phyloP scores from a whole-genome alignment of 2,797 vertebrate species.

The Luscinia megarhynchos region DNA sequence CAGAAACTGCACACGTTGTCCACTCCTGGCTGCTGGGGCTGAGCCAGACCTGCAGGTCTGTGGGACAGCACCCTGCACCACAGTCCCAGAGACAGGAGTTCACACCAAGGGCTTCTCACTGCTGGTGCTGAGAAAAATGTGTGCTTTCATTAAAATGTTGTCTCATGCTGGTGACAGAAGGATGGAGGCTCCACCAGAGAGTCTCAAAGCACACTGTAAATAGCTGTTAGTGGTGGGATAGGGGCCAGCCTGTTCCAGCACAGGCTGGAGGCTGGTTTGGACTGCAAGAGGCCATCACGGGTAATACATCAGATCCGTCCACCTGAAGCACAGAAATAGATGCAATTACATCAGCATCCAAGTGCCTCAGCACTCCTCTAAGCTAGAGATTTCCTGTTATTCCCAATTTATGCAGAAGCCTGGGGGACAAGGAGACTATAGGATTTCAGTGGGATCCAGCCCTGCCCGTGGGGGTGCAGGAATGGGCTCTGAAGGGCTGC shows the following conservation, averaged over 20 bases:
- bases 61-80: not conserved
- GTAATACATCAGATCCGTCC: not conserved
- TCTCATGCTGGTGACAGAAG: not conserved
- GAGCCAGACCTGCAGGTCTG: not conserved
- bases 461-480: slow-evolving; percentile 9
- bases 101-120: not conserved
- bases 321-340: slow-evolving; percentile 46
- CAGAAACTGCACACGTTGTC: not conserved
- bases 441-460: slow-evolving; percentile 56
- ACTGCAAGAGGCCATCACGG: not conserved
- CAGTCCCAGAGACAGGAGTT: not conserved
- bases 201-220: not conserved
- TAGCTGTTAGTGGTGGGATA: not conserved
- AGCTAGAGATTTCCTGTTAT: slow-evolving; percentile 61
- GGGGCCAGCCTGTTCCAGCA: not conserved
- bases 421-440: slow-evolving; percentile 36
- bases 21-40: not conserved
- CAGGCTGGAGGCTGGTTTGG: not conserved
- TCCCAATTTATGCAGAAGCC: slow-evolving; percentile 26
- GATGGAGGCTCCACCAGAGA: not conserved
- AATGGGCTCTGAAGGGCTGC: slow-evolving; percentile 65
- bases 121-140: not conserved
- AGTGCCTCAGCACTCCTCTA: slow-evolving; percentile 7
- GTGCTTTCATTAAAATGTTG: not conserved
- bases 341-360: slow-evolving; percentile 5